These are phyloP conservation scores for Rhyacophila evoluta DNA, from an alignment of 2,888 invertebrate genomes.

Conservation along the genomic window DNA sequence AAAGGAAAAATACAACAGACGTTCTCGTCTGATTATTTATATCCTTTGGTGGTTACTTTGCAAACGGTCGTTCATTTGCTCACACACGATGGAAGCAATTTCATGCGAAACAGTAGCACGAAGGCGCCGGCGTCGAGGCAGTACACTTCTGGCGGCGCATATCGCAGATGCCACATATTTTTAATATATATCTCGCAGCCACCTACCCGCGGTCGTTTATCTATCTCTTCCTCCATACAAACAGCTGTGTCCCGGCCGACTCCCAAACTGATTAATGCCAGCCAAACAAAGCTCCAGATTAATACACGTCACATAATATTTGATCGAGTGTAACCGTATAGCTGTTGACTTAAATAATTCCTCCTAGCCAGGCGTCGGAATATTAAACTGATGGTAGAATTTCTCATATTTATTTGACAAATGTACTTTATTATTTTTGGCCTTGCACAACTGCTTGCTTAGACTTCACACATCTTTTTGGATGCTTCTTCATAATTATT, in stretches of 20 bases:
- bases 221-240: slow-evolving; percentile 28
- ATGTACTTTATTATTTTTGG: neutral
- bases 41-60: slow-evolving; percentile 21
- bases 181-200: slow-evolving; percentile 37
- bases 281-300: slow-evolving; percentile 43
- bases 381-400: neutral
- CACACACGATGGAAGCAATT: slow-evolving; percentile 18
- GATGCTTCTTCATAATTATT: too few relatives aligned
- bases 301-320: slow-evolving; percentile 46
- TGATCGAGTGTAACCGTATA: slow-evolving; percentile 43
- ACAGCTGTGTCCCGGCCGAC: slow-evolving; percentile 27
- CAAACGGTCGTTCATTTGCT: slow-evolving; percentile 12
- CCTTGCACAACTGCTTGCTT: neutral
- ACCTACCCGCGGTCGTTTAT: slow-evolving; percentile 6
- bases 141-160: slow-evolving; percentile 15
- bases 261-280: slow-evolving; percentile 35
- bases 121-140: neutral
- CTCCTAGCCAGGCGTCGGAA: slow-evolving; percentile 6
- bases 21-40: slow-evolving; percentile 7
- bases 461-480: neutral
- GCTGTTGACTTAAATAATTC: slow-evolving; percentile 43
- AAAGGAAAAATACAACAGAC: neutral
- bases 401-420: neutral
- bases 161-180: slow-evolving; percentile 41
- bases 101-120: slow-evolving; percentile 8